phyloP scores from a whole-genome alignment of 2,797 vertebrate species.

The Simalia tracyae region DNA sequence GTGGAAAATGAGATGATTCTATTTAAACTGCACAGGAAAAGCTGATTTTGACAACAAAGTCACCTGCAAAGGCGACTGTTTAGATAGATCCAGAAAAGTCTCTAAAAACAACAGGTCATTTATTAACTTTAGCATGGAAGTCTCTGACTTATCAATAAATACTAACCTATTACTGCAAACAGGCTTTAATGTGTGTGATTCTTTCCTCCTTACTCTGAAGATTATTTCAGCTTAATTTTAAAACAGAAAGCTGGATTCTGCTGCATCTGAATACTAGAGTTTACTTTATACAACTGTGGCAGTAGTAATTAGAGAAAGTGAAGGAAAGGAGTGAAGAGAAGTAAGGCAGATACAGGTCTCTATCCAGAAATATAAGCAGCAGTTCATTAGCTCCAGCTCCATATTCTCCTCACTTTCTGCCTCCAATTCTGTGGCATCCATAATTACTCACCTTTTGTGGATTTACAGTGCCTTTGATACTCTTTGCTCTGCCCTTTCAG shows the following conservation, averaged over 20 bases:
- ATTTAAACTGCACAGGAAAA: background rate
- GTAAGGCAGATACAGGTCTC: background rate
- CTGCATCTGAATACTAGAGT: background rate
- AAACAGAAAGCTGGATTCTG: background rate
- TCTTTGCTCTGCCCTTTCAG: slow-evolving; percentile 72
- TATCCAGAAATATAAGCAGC: background rate
- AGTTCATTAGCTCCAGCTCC: no score
- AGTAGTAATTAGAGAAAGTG: background rate
- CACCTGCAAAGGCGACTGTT: background rate
- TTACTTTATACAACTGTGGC: no score
- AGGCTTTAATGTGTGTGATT: background rate
- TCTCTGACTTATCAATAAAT: background rate
- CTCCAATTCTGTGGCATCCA: accelerated
- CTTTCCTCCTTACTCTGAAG: background rate
- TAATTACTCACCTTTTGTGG: slow-evolving; percentile 78
- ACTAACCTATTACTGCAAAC: background rate
- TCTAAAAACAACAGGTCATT: background rate
- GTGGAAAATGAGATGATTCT: background rate
- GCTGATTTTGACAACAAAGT: background rate
- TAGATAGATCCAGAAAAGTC: background rate
- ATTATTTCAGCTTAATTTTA: background rate
- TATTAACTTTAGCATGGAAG: background rate
- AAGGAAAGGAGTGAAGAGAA: background rate
- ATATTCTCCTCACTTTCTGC: background rate
- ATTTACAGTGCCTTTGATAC: slow-evolving; percentile 74